Conservation (phyloP, 2,888 invertebrate species). For the Myopa tessellatipennis region DNA sequence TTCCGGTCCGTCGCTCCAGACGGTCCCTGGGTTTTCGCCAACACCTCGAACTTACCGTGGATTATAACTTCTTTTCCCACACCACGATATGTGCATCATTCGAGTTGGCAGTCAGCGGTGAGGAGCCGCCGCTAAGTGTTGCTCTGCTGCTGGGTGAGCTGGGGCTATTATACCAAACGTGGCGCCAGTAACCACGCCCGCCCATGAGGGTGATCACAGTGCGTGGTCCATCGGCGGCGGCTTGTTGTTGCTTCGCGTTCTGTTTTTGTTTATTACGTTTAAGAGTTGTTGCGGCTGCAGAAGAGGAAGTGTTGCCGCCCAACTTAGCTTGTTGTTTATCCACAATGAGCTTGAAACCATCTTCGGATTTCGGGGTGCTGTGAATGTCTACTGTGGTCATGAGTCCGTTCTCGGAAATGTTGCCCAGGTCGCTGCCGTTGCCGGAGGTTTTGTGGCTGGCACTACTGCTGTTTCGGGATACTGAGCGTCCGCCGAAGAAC, state of each 20-base stretch:
- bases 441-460: constrained; percentile 75
- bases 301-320: constrained; percentile 40
- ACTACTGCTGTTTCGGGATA: constrained; percentile 81
- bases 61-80: constrained; percentile 88
- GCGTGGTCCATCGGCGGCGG: constrained; percentile 70
- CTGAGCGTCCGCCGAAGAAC: constrained; percentile 72
- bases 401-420: constrained; percentile 71
- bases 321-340: constrained; percentile 37
- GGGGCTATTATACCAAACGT: constrained; percentile 72
- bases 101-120: constrained; percentile 75
- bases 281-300: constrained; percentile 61
- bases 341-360: constrained; percentile 55
- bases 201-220: constrained; percentile 89
- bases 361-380: constrained; percentile 60
- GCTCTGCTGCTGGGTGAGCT: constrained; percentile 58
- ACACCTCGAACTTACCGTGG: constrained; percentile 61
- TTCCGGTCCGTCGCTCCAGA: constrained; percentile 52
- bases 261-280: constrained; percentile 65
- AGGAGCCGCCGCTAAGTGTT: constrained; percentile 47
- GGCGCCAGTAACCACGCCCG: constrained; percentile 89
- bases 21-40: constrained; percentile 45
- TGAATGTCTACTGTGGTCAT: constrained; percentile 63
- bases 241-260: constrained; percentile 57
- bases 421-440: constrained; percentile 67
- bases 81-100: constrained; percentile 90